A percentile compares a stretch with the other conserved stretches of the same genome.
Conservation (phyloP, 2,797 vertebrate genomes). For the Brachyrhaphis roseni region DNA sequence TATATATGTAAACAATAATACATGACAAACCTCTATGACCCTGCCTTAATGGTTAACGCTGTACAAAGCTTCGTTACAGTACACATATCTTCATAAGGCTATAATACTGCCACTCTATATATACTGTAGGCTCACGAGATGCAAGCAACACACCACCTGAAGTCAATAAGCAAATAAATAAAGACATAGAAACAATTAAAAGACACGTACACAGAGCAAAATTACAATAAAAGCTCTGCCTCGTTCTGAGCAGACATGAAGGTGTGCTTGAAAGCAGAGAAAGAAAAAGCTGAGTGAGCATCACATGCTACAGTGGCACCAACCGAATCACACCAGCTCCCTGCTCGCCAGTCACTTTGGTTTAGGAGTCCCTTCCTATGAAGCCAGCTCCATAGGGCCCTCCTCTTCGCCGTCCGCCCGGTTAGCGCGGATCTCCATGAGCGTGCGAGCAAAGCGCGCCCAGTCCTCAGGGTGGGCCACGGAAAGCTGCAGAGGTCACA, state of each 20-base stretch:
- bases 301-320: slow-evolving; percentile 68
- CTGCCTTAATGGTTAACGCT: slow-evolving; percentile 46
- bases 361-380: slow-evolving; percentile 73
- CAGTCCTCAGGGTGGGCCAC: slow-evolving; percentile 92
- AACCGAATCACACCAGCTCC: slow-evolving; percentile 36
- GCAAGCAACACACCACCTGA: slow-evolving; percentile 51
- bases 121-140: slow-evolving; percentile 49
- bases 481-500: slow-evolving; percentile 82
- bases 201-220: slow-evolving; percentile 26
- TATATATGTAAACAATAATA: slow-evolving; percentile 52
- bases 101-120: slow-evolving; percentile 47
- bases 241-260: slow-evolving; percentile 19
- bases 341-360: slow-evolving; percentile 36
- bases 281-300: slow-evolving; percentile 34
- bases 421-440: slow-evolving; percentile 95
- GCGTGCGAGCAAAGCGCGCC: slow-evolving; percentile 89
- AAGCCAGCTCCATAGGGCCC: slow-evolving; percentile 86
- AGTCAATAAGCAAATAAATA: slow-evolving; percentile 51
- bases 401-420: slow-evolving; percentile 93
- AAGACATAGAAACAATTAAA: slow-evolving; percentile 20
- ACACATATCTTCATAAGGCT: slow-evolving; percentile 61
- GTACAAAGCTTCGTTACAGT: slow-evolving; percentile 68
- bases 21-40: slow-evolving; percentile 55
- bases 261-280: slow-evolving; percentile 17
- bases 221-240: slow-evolving; percentile 7